Conservation (phyloP, 1,140 invertebrate species). For the Colletes gigas region DNA sequence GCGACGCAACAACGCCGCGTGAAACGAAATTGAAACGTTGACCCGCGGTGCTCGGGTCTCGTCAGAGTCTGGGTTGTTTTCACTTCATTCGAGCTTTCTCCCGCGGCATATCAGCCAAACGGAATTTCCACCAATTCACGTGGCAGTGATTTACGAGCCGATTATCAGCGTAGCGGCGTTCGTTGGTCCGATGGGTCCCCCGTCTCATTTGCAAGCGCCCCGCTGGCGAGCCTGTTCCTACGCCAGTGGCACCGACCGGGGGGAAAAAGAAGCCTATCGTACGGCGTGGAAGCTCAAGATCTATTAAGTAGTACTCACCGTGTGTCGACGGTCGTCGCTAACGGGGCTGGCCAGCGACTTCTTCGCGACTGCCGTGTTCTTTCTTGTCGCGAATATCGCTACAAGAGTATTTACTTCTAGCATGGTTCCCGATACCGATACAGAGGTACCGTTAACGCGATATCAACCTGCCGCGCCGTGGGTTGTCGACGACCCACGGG, state of each 20-base stretch:
- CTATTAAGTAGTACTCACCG: conserved; percentile 31
- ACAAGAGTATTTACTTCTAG: conserved; percentile 59
- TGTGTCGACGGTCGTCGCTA: conserved; percentile 40
- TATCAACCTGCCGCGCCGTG: conserved; percentile 53
- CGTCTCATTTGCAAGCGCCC: conserved; percentile 29
- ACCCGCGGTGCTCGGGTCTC: too few species aligned
- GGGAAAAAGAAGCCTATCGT: background rate
- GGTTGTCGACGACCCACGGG: conserved; percentile 30
- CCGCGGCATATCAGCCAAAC: background rate
- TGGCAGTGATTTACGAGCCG: conserved; percentile 4
- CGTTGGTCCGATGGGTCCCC: background rate
- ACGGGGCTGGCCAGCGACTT: conserved; percentile 2
- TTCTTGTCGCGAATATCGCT: conserved; percentile 57
- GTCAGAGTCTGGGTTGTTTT: background rate
- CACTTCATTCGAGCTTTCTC: background rate
- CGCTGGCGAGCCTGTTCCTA: background rate
- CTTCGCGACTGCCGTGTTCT: conserved; percentile 6
- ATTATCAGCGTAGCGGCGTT: background rate
- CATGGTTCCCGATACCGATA: conserved; percentile 33
- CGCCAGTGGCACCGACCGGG: too few species aligned
- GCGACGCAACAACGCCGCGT: too few species aligned
- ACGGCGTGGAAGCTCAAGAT: background rate
- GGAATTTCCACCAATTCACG: conserved; percentile 28
- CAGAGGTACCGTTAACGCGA: conserved; percentile 56
- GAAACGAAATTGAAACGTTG: too few species aligned